Percentiles rank a stretch among this genome's conserved stretches.
Conservation (phyloP, 2,888 invertebrate genomes). For the Allophyes oxyacanthae region DNA sequence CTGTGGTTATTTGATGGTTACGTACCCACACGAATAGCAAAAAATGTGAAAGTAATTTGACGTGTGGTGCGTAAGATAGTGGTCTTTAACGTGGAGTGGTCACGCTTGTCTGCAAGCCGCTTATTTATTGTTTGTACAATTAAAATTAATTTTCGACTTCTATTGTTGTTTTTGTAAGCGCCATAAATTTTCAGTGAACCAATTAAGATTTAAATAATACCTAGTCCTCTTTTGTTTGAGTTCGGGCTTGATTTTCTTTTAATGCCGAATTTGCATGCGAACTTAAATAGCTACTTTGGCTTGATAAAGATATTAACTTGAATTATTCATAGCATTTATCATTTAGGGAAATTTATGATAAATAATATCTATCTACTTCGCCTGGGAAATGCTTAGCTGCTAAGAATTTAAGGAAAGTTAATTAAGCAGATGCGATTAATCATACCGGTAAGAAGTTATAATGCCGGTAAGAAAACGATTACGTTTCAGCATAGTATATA, state of each 20-base stretch:
- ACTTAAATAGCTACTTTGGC: constrained; percentile 14
- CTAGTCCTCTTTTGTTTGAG: constrained; percentile 19
- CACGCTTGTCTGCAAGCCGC: constrained; percentile 63
- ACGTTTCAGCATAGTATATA: no score
- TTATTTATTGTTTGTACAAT: constrained; percentile 50
- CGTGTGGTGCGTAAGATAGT: constrained; percentile 49
- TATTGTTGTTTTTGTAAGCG: constrained; percentile 11
- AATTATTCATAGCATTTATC: constrained; percentile 40
- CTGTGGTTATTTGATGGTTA: constrained; percentile 33
- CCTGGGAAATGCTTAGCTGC: constrained; percentile 19
- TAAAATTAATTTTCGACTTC: constrained; percentile 16
- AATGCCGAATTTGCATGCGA: constrained; percentile 34
- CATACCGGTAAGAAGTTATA: no score
- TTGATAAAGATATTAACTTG: constrained; percentile 38
- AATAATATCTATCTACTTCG: constrained; percentile 4
- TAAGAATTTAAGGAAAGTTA: constrained; percentile 26
- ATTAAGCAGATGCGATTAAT: constrained; percentile 27
- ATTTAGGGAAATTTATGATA: constrained; percentile 37
- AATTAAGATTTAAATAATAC: constrained; percentile 29
- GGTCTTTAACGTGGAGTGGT: constrained; percentile 62
- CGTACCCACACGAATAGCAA: constrained; percentile 57
- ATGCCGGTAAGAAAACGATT: neutral
- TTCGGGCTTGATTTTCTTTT: constrained; percentile 7
- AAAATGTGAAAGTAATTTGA: constrained; percentile 78
- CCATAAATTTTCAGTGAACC: constrained; percentile 8